Conservation (phyloP, 2,113 vertebrate species). For the Psilopsiagon aurifrons region DNA sequence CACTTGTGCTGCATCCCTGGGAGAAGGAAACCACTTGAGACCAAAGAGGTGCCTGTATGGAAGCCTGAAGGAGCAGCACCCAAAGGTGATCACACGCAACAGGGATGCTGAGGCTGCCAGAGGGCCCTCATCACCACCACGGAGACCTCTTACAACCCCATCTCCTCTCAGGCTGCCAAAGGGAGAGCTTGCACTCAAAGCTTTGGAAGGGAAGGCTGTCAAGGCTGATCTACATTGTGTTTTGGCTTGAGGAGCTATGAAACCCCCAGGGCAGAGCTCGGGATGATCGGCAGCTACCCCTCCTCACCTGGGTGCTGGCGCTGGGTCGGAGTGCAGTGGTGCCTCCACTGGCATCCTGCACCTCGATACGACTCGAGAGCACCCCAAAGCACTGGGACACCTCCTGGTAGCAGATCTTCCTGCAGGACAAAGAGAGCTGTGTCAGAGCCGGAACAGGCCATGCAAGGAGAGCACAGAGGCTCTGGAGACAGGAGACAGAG, state of each 20-base stretch:
- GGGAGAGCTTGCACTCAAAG: background rate
- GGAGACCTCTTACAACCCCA: background rate
- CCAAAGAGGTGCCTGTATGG: fast-evolving
- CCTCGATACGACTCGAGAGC: conserved; percentile 93
- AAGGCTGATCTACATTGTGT: background rate
- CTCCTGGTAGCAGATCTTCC: conserved; percentile 98
- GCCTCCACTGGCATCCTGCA: conserved; percentile 93
- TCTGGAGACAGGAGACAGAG: background rate
- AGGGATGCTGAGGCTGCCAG: background rate
- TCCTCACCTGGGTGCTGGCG: conserved; percentile 96
- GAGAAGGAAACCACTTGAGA: background rate
- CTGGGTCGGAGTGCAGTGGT: conserved; percentile 92
- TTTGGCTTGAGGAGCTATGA: background rate
- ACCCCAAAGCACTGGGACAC: conserved; percentile 97
- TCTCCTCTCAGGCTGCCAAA: background rate
- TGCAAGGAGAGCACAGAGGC: background rate
- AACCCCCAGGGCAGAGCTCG: background rate
- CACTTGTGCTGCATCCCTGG: background rate
- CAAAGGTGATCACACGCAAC: background rate
- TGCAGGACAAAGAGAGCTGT: conserved; percentile 17
- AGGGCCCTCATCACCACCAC: background rate
- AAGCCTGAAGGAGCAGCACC: background rate
- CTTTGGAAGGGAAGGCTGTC: background rate
- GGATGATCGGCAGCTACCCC: background rate
- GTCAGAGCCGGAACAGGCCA: background rate